Conservation (phyloP, 2,888 invertebrate genomes). For the Geophilus truncorum region DNA sequence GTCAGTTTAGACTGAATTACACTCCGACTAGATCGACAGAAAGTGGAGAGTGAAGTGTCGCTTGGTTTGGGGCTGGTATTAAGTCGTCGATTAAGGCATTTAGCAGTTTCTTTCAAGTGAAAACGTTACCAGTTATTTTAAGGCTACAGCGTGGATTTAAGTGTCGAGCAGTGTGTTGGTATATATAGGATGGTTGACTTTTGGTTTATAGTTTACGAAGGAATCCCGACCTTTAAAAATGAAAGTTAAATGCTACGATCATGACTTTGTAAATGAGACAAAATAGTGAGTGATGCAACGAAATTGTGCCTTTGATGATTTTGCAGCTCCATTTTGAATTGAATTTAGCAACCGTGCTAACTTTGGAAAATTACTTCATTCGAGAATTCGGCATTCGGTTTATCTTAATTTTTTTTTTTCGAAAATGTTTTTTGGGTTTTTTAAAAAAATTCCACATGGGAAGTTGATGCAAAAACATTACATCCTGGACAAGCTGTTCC, state of each 20-base stretch:
- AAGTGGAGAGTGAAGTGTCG: not conserved
- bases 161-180: not conserved
- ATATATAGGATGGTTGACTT: not conserved
- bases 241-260: not conserved
- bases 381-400: not conserved
- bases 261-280: slow-evolving; percentile 17
- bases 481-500: not conserved
- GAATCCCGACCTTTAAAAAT: not conserved
- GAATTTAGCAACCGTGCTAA: not conserved
- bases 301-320: slow-evolving; percentile 25
- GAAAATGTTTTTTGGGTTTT: not conserved
- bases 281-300: slow-evolving; percentile 25
- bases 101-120: not conserved
- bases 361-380: not conserved
- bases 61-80: not conserved
- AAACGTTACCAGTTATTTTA: not conserved
- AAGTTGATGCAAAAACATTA: not conserved
- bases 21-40: slow-evolving; percentile 8
- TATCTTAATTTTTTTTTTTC: not conserved
- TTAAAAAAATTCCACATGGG: not conserved
- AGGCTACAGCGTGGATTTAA: not conserved
- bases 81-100: not conserved
- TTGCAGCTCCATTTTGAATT: slow-evolving; percentile 7
- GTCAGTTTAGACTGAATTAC: slow-evolving; percentile 28
- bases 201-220: not conserved